Conservation (phyloP, 2,113 vertebrate species). For the Passer domesticus region DNA sequence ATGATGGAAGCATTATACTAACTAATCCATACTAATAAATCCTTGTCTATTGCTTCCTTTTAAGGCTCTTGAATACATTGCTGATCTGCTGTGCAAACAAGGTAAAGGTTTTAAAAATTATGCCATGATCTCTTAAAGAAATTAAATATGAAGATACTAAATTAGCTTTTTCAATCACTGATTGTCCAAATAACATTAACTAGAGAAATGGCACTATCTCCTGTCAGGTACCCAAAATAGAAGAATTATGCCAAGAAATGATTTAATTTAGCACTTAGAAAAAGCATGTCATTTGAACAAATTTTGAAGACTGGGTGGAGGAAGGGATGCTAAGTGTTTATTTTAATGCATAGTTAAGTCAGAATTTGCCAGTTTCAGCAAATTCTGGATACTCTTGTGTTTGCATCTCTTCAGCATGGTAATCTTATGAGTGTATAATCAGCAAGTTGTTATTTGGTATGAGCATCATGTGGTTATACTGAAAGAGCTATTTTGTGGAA, state of each 20-base stretch:
- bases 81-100: not conserved
- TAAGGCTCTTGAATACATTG: not conserved
- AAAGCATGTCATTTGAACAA: not conserved
- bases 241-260: not conserved
- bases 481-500: slow-evolving; percentile 35
- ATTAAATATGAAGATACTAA: not conserved
- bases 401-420: not conserved
- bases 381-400: not conserved
- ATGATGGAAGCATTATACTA: not conserved
- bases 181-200: not conserved
- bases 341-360: not conserved
- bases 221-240: not conserved
- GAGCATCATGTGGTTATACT: slow-evolving; percentile 1
- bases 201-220: not conserved
- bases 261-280: not conserved
- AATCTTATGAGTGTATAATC: slow-evolving; percentile 26
- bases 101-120: not conserved
- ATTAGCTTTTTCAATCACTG: not conserved
- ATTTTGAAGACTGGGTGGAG: not conserved
- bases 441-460: slow-evolving; percentile 37
- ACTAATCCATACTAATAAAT: not conserved
- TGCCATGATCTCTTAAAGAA: not conserved
- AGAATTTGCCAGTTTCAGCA: slow-evolving; percentile 33
- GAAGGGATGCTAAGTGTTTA: not conserved
- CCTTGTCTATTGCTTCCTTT: not conserved